Base-by-base conservation (phyloP, 35 echinoderm and acorn worm genomes). In the Ophiothrix spiculata region DNA sequence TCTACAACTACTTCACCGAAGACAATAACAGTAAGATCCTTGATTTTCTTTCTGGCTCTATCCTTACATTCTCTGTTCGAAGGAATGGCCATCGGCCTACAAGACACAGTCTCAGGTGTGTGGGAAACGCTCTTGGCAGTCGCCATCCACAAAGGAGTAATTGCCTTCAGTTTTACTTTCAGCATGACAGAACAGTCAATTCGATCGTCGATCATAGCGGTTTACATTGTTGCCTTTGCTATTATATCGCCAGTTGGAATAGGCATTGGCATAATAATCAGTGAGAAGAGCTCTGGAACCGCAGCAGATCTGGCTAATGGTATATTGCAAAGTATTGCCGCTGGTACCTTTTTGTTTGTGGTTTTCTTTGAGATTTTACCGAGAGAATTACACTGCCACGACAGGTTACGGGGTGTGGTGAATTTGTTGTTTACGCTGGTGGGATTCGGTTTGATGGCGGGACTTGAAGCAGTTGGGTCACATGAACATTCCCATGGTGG, bases 351-450 rank as follows among this genome's bases (percentile, higher is more conserved):
- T 35, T 42, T 87, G 1, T 87, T 78, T 73, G 39, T 87, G 14
- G 77, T 78, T 17, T 87, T 87, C 42, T 79, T 87, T 63, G 86
- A 87, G 73, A 78, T 87, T 21, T 36, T 87, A 37, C 86, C 86
- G 3, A 8, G 39, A 33, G 33, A 85, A 2, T 75, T 85, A 74
- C 83, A 85, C 28, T 1, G 38, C 4, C 83, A 85, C 75, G 31
- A 14, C 4, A 4, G 12, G 21, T 14, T 3, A 10, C 16, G 36
- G 11, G 64, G 64, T 1, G 33, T 33, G 23, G 23, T 87, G 0
- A 87, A 87, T 78, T 3, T 79, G 0, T 25, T 87, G 19, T 78
- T 77, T 10, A 87, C 77, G 32, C 36, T 87, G 15, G 15, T 87
- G 12, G 86, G 86, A 36, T 87, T 87, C 63, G n/a, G 37, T 4